Conservation (phyloP, 2,113 vertebrate genomes). For the Accipiter virgatus region DNA sequence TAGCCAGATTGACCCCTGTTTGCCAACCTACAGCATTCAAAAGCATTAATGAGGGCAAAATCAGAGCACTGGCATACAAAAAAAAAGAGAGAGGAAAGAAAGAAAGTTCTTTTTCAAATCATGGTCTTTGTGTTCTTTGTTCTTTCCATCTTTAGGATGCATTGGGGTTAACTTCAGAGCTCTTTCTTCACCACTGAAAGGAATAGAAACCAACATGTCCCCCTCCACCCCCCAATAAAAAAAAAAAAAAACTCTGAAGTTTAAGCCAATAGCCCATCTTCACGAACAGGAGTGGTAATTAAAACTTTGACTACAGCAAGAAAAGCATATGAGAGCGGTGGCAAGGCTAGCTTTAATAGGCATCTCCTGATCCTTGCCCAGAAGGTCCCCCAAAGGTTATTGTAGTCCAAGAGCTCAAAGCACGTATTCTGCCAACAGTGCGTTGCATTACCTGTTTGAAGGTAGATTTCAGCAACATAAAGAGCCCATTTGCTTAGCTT, state of each 20-base stretch:
- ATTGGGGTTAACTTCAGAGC: neutral
- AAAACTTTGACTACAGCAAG: neutral
- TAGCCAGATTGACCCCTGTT: neutral
- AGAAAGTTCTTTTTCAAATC: neutral
- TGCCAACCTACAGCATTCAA: neutral
- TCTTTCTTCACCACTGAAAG: neutral
- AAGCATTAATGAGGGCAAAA: neutral
- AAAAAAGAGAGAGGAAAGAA: neutral
- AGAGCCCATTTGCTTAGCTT: neutral
- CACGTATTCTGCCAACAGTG: neutral
- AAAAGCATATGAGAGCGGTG: neutral
- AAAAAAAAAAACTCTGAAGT: neutral
- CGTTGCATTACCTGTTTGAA: neutral
- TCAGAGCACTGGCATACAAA: neutral
- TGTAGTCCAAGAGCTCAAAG: neutral
- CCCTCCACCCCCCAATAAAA: neutral
- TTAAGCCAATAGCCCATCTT: neutral
- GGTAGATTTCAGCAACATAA: neutral
- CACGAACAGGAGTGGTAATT: neutral
- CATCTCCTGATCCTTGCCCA: neutral
- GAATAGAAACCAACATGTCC: neutral
- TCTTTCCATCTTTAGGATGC: neutral
- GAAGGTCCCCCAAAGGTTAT: neutral
- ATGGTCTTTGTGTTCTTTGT: neutral
- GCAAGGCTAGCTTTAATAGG: neutral